Evolutionary conservation across 2,797 vertebrate species (phyloP).

Genomic region (Falco naumanni): DNA sequence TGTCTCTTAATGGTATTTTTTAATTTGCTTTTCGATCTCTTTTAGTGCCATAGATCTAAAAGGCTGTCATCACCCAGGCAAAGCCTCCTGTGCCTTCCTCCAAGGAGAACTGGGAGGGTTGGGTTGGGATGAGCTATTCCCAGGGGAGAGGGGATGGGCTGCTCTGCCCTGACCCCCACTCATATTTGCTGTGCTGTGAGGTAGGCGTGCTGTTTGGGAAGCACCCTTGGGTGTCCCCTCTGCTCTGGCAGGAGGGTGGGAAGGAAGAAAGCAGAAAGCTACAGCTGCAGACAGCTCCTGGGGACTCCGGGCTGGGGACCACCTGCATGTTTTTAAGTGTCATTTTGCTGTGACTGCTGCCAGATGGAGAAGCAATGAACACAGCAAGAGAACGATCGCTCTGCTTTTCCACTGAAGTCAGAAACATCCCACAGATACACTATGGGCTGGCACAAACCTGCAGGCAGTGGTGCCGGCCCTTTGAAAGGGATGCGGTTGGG

Average conservation of each 20-base stretch:
- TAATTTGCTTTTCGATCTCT: not conserved
- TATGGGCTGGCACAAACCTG: accelerated
- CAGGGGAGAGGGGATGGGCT: not conserved
- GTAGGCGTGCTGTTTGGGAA: not conserved
- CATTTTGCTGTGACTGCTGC: not conserved
- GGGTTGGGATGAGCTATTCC: too few species aligned
- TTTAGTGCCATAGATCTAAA: not conserved
- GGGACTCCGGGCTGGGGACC: not conserved
- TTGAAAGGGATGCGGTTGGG: not conserved
- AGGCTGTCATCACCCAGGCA: not conserved
- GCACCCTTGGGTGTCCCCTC: not conserved
- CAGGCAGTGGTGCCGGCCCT: not conserved
- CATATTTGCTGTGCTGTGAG: accelerated
- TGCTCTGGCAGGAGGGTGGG: not conserved
- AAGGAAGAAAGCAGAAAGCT: not conserved
- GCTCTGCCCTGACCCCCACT: accelerated
- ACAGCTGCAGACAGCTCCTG: not conserved
- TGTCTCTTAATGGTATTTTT: not conserved
- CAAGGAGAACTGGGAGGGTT: too few species aligned
- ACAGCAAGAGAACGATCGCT: accelerated
- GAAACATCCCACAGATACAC: accelerated
- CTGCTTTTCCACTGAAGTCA: not conserved
- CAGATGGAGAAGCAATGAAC: accelerated
- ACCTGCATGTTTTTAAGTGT: accelerated
- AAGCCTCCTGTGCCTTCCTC: not conserved